A percentile compares a stretch with the other conserved stretches of the same genome.
phyloP scores from a whole-genome alignment of 2,797 vertebrate species.

The Garrulus glandarius region DNA sequence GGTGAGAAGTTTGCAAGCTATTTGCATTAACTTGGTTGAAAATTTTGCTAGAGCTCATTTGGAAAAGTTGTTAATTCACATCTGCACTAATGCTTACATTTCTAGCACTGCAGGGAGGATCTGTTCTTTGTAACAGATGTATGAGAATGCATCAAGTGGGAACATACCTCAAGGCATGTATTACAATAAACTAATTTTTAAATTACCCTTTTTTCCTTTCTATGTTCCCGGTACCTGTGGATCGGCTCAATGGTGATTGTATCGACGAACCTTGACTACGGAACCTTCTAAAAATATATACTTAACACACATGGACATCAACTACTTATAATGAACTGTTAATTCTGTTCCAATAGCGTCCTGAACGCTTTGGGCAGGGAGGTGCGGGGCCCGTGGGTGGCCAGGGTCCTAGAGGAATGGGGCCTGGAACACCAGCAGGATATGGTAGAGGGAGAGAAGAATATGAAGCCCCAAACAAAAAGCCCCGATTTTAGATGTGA shows the following conservation, averaged over 20 bases:
- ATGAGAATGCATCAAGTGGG: conserved; percentile 86
- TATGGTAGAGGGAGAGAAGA: conserved; percentile 98
- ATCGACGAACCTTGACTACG: conserved; percentile 98
- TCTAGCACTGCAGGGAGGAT: conserved; percentile 82
- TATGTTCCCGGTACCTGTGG: conserved; percentile 99
- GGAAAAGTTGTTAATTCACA: conserved; percentile 78
- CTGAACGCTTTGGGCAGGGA: conserved; percentile 95
- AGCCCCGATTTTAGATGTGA: conserved; percentile 93
- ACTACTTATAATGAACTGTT: conserved; percentile 83
- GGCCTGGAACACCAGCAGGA: conserved; percentile 81
- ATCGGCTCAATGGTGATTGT: conserved; percentile 98
- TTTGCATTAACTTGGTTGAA: conserved; percentile 78
- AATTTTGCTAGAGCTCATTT: conserved; percentile 76
- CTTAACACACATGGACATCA: conserved; percentile 87
- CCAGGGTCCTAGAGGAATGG: conserved; percentile 92
- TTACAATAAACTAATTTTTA: conserved; percentile 97
- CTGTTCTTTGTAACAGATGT: conserved; percentile 83
- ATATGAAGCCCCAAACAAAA: conserved; percentile 97
- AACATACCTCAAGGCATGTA: conserved; percentile 88
- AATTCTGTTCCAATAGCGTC: conserved; percentile 88
- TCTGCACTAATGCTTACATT: conserved; percentile 82
- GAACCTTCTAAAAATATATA: conserved; percentile 88
- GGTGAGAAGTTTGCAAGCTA: conserved; percentile 70
- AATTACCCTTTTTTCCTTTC: conserved; percentile 99
- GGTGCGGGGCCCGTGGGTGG: conserved; percentile 84